These are phyloP conservation scores for Dusona sp. DNA, from an alignment of 2,888 invertebrate genomes.

Conservation along the genomic window DNA sequence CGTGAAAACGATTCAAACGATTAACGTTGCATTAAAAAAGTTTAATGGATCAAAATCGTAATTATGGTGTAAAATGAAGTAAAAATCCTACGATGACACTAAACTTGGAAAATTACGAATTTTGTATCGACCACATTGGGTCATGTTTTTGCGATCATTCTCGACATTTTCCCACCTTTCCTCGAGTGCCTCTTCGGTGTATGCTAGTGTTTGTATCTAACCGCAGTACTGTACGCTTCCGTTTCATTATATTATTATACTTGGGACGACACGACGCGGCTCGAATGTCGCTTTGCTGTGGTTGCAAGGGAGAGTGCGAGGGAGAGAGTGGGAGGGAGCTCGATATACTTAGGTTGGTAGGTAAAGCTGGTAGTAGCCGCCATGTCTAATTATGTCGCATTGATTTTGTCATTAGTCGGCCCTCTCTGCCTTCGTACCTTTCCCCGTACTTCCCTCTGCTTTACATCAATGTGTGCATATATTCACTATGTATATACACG, in stretches of 20 bases:
- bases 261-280: constrained; percentile 55
- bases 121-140: constrained; percentile 77
- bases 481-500: constrained; percentile 19
- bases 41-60: neutral
- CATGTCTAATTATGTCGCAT: constrained; percentile 84
- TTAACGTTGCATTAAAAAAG: neutral
- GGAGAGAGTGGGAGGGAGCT: constrained; percentile 37
- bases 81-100: neutral
- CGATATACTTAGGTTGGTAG: constrained; percentile 67
- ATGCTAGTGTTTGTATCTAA: constrained; percentile 59
- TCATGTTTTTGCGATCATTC: constrained; percentile 83
- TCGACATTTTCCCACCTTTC: constrained; percentile 67
- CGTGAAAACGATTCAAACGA: neutral
- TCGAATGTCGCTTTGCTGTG: constrained; percentile 64
- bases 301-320: constrained; percentile 40
- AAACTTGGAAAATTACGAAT: constrained; percentile 21
- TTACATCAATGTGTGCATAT: constrained; percentile 52
- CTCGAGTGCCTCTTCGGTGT: constrained; percentile 46
- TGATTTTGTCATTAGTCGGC: constrained; percentile 84
- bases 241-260: constrained; percentile 68
- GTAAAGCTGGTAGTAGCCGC: constrained; percentile 76
- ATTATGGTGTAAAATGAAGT: neutral
- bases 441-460: constrained; percentile 47
- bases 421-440: constrained; percentile 73
- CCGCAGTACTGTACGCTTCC: constrained; percentile 59